These are phyloP conservation scores for Hypomecis punctinalis DNA, from an alignment of 2,888 invertebrate species.

Conservation along the genomic window DNA sequence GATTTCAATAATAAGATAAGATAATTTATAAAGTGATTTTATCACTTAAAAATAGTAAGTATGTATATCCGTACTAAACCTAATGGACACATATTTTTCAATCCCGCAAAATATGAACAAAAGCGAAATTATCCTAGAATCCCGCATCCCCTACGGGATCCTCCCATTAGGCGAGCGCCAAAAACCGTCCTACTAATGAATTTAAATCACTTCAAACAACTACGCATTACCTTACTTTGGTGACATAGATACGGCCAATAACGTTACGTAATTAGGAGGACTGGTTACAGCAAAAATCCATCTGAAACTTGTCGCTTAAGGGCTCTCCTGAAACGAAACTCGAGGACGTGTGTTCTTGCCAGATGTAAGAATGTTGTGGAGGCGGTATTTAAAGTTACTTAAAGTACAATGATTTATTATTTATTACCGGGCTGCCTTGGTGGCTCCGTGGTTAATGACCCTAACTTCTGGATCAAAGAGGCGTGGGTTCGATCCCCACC, in stretches of 20 bases:
- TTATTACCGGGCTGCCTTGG: too few species aligned
- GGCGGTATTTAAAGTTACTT: slow-evolving; percentile 30
- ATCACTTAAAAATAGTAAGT: too few species aligned
- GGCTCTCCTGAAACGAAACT: slow-evolving; percentile 70
- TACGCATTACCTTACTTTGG: slow-evolving; percentile 49
- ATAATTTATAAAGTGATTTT: too few species aligned
- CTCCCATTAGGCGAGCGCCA: slow-evolving; percentile 45
- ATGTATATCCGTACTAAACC: too few species aligned
- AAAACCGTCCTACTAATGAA: slow-evolving; percentile 57
- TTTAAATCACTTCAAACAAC: slow-evolving; percentile 57
- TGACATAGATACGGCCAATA: slow-evolving; percentile 75
- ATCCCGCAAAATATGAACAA: slow-evolving; percentile 7
- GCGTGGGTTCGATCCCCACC: too few species aligned
- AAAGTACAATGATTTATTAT: too few species aligned
- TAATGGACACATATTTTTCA: not conserved
- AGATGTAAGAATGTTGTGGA: slow-evolving; percentile 47
- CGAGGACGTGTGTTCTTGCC: slow-evolving; percentile 54
- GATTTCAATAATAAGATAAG: too few species aligned
- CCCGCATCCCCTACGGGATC: slow-evolving; percentile 43
- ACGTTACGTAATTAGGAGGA: slow-evolving; percentile 66
- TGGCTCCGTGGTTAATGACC: too few species aligned
- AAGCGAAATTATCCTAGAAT: slow-evolving; percentile 17
- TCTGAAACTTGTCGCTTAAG: slow-evolving; percentile 81
- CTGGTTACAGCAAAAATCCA: slow-evolving; percentile 83
- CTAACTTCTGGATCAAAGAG: too few species aligned